Base-by-base conservation (phyloP, 2,113 vertebrate genomes). In the Lepus americanus region DNA sequence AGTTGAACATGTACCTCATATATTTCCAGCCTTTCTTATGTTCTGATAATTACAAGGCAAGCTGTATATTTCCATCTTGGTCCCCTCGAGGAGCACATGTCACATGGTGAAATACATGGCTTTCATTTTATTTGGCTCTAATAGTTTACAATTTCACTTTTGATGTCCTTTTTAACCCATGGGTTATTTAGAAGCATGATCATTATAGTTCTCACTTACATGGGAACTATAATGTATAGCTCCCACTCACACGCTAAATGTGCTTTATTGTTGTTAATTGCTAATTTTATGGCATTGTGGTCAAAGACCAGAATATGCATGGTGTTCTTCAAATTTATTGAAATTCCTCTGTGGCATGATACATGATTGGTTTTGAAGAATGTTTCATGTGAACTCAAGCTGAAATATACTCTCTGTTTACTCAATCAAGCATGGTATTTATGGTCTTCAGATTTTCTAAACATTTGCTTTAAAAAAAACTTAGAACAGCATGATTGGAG, bases 251-350 rank as follows among this genome's bases (percentile, higher is more conserved):
- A 79, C 49, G 23, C 55, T 81, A 93, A 95, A 31, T 83, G 64
- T 74, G 25, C 74, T 92, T n/a, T 63, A 86, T 67, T 92, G 66
- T 83, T 94, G 86, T 92, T 93, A 84, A 93, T 85, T 92, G 96
- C 76, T 93, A 87, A 77, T 87, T 95, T 89, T 89, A 87, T 66
- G 31, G 73, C 78, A 92, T 53, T 3, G 14, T 36, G 14, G 66
- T 74, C 87, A 87, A 95, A 96, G 72, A 59, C 20, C 20, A 51
- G 72, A 55, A 55, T 44, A 3, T 80, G 12, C 67, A 33, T 22
- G 33, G 10, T 77, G 20, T 36, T 81, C 77, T 92, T 79, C 85
- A 64, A 96, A 93, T 95, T 77, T 93, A 74, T 36, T 87, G 36
- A 95, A 94, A 84, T 89, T 77, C 55, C 17, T 96, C 44, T 85